phyloP scores from a whole-genome alignment of 2,113 vertebrate species.

The Ursus arctos region DNA sequence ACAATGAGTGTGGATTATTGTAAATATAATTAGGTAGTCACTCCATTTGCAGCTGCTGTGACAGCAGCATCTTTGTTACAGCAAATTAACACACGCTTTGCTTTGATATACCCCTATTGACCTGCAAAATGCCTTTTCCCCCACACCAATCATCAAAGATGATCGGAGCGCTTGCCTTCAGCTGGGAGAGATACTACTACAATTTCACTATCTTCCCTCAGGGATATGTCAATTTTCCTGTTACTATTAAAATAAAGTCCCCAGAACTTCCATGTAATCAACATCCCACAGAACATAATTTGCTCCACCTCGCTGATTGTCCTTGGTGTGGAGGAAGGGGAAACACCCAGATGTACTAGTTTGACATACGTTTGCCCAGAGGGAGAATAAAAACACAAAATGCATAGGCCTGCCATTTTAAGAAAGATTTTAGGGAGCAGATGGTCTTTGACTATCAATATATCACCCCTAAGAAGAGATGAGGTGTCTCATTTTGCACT shows the following conservation, averaged over 20 bases:
- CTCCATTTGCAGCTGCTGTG: not conserved
- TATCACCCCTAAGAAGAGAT: not conserved
- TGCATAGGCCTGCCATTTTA: not conserved
- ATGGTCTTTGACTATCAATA: not conserved
- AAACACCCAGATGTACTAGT: not conserved
- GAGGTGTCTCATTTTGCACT: not conserved
- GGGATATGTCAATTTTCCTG: not conserved
- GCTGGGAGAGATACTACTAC: not conserved
- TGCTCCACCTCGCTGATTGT: not conserved
- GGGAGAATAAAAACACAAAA: not conserved
- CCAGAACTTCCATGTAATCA: not conserved
- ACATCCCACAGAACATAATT: not conserved
- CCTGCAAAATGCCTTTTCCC: not conserved
- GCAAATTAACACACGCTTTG: not conserved
- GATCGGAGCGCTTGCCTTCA: not conserved
- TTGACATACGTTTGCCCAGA: not conserved
- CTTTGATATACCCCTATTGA: not conserved
- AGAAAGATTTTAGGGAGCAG: not conserved
- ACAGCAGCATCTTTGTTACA: not conserved
- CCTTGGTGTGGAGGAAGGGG: not conserved
- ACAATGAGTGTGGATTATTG: not conserved
- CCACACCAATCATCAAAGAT: not conserved
- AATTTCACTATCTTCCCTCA: not conserved
- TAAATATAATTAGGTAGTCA: not conserved
- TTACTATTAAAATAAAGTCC: conserved; percentile 11